Evolutionary conservation across 1,140 invertebrate genomes (phyloP), one percentile per base, ranked within the genome.

Genomic region (Drosophila novamexicana): DNA sequence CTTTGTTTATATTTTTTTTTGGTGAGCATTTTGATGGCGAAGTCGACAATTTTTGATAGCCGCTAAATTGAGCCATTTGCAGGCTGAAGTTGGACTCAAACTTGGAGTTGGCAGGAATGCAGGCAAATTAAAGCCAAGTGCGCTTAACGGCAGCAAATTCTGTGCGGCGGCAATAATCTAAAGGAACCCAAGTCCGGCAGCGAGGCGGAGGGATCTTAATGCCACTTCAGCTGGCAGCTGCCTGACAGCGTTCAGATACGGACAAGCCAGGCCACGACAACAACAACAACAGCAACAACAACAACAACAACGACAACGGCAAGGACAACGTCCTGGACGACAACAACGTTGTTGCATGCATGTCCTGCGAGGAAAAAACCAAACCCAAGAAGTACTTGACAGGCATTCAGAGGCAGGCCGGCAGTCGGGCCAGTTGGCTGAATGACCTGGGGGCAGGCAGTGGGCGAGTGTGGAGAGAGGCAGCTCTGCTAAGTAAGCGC

Each of bases 181-280:
- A 70, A 65, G 18, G 34, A 59, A 63, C 36, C 57, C 34, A 59
- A 75, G 49, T 42, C 61, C 58, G n/a, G 9, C 39, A 53, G 8
- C 6, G 18, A 22, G 29, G 32, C 45, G 22, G 36, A 53, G 54
- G 69, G 58, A 75, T 80, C 80, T 91, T 91, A 91, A 88, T 91
- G 88, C 83, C 88, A 91, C 80, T 91, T 91, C 77, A 88, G 72
- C 80, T 91, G 82, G 80, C 88, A 91, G 83, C 70, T 84, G 78
- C 64, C 88, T 84, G 88, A 91, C 88, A 91, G 77, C 77, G 88
- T 81, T 78, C 79, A 91, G 74, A 91, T 88, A 81, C 56, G 58
- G 53, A 61, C 64, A 52, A 64, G 36, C 53, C 47, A 58, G 70
- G 44, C 59, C 54, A 62, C 49, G 49, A 62, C 72, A 36, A 39